phyloP scores from a whole-genome alignment of 2,113 vertebrate genomes.

The Chlorodrepanis virens region DNA sequence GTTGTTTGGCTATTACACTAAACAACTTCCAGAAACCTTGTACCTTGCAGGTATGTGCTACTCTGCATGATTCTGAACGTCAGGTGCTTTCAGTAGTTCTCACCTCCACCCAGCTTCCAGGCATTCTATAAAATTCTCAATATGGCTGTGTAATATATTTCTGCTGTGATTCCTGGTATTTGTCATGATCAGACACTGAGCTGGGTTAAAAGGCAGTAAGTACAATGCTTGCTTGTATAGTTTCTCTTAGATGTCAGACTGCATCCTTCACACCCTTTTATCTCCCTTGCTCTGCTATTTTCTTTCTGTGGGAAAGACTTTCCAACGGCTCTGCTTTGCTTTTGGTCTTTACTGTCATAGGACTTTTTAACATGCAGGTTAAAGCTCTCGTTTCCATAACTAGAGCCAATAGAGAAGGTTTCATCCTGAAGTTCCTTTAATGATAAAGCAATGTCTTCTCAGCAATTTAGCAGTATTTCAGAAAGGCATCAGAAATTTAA shows the following conservation, averaged over 20 bases:
- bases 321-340: background rate
- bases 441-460: background rate
- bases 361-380: background rate
- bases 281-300: background rate
- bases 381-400: background rate
- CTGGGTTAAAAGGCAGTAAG: background rate
- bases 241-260: background rate
- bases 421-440: background rate
- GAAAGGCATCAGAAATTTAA: background rate
- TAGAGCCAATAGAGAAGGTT: background rate
- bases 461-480: background rate
- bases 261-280: background rate
- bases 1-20: background rate
- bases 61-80: background rate
- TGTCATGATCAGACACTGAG: background rate
- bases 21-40: background rate
- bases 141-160: background rate
- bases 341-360: background rate
- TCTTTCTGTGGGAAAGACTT: background rate
- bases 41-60: background rate
- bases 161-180: background rate
- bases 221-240: background rate
- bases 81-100: background rate
- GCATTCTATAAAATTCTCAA: background rate
- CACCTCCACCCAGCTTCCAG: background rate